Evolutionary conservation across 2,888 invertebrate genomes (phyloP).

Genomic region (Flexamia atlantica): DNA sequence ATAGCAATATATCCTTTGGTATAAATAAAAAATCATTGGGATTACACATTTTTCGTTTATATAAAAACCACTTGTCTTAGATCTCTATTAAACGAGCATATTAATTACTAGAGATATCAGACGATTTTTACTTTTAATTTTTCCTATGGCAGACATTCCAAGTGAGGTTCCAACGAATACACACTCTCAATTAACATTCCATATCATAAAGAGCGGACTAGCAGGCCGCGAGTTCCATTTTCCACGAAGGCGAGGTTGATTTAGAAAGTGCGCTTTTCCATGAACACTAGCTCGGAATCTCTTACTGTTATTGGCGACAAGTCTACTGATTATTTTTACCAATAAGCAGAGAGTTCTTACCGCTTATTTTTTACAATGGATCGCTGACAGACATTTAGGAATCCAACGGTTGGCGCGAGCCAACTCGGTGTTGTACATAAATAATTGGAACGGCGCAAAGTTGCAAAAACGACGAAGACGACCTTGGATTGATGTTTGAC

Average conservation of each 20-base stretch:
- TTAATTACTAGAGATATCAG: too few species aligned
- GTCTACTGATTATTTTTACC: conserved; percentile 38
- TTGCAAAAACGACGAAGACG: conserved; percentile 22
- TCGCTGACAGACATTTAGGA: conserved; percentile 32
- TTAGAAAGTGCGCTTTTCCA: conserved; percentile 39
- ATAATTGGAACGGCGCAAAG: conserved; percentile 18
- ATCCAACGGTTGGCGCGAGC: conserved; percentile 24
- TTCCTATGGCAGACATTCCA: neutral
- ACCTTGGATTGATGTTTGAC: neutral
- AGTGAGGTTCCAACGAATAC: neutral
- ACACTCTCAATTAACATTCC: neutral
- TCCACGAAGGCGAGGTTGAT: conserved; percentile 1
- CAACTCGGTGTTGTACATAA: conserved; percentile 5
- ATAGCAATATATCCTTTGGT: too few species aligned
- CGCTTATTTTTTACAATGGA: neutral
- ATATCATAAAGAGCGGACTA: neutral
- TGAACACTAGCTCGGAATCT: conserved; percentile 17
- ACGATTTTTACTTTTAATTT: too few species aligned
- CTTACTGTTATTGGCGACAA: conserved; percentile 33
- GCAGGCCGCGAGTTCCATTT: conserved; percentile 6
- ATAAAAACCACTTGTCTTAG: too few species aligned
- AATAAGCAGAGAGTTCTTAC: conserved; percentile 45
- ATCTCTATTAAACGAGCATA: too few species aligned
- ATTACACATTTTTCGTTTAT: too few species aligned
- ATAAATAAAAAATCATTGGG: too few species aligned